These are phyloP conservation scores for Apamea monoglypha DNA, from an alignment of 2,888 invertebrate genomes.

Conservation along the genomic window DNA sequence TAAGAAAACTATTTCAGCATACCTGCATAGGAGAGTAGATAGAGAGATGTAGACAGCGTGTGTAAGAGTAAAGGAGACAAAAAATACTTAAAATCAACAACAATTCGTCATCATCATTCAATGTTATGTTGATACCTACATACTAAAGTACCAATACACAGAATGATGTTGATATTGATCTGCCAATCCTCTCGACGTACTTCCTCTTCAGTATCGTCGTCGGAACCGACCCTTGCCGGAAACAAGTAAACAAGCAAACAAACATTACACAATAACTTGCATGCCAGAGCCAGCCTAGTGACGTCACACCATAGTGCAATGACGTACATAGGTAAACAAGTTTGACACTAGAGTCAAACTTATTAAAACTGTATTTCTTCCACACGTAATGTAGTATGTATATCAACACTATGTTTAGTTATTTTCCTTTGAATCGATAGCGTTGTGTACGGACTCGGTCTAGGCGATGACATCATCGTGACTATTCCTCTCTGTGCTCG, in stretches of 20 bases:
- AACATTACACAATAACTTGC: not conserved
- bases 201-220: not conserved
- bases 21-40: too few relatives aligned
- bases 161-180: not conserved
- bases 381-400: not conserved
- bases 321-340: constrained; percentile 36
- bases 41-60: too few relatives aligned
- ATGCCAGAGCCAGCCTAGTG: not conserved
- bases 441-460: constrained; percentile 32
- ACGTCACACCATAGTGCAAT: constrained; percentile 13
- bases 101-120: not conserved
- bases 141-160: not conserved
- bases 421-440: constrained; percentile 46
- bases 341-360: constrained; percentile 33
- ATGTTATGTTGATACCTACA: not conserved
- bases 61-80: too few relatives aligned
- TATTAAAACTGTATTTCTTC: constrained; percentile 40
- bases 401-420: constrained; percentile 33
- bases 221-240: not conserved
- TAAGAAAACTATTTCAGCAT: too few relatives aligned
- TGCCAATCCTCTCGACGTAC: not conserved
- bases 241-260: constrained; percentile 4
- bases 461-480: constrained; percentile 61
- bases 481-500: constrained; percentile 31
- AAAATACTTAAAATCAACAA: too few relatives aligned